These are phyloP conservation scores for Symphodus melops DNA, from an alignment of 2,113 vertebrate genomes.

Conservation along the genomic window DNA sequence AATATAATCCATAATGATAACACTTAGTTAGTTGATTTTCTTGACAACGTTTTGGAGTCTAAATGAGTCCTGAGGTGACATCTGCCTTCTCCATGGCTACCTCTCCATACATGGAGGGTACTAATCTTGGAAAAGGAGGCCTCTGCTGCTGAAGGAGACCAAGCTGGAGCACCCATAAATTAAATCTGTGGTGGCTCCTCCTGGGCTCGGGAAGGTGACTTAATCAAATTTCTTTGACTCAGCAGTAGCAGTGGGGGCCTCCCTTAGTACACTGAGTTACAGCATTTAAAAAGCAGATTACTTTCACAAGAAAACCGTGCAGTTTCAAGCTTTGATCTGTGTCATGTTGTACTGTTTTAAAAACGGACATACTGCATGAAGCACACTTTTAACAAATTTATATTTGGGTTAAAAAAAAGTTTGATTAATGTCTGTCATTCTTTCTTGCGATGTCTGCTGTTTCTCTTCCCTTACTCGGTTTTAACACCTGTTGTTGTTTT, in stretches of 20 bases:
- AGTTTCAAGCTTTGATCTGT: background rate
- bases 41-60: slow-evolving; percentile 19
- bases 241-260: slow-evolving; percentile 51
- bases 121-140: slow-evolving; percentile 80
- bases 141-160: slow-evolving; percentile 60
- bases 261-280: slow-evolving; percentile 1
- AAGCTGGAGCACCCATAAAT: slow-evolving; percentile 75
- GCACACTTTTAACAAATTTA: background rate
- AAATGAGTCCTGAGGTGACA: slow-evolving; percentile 63
- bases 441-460: background rate
- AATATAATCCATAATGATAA: background rate
- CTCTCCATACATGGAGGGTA: slow-evolving; percentile 77
- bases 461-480: slow-evolving; percentile 14
- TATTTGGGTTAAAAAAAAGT: too few species aligned
- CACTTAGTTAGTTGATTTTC: background rate
- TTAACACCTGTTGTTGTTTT: slow-evolving; percentile 68
- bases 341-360: background rate
- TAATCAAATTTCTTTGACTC: slow-evolving; percentile 80
- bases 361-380: background rate
- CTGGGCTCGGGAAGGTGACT: slow-evolving; percentile 47
- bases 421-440: background rate
- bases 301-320: background rate
- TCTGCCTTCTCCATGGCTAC: slow-evolving; percentile 51
- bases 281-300: slow-evolving; percentile 39
- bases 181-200: slow-evolving; percentile 59